A percentile compares a stretch with the other conserved stretches of the same genome.
phyloP scores from a whole-genome alignment of 2,888 invertebrate genomes.

The Reticulitermes lucifugus region DNA sequence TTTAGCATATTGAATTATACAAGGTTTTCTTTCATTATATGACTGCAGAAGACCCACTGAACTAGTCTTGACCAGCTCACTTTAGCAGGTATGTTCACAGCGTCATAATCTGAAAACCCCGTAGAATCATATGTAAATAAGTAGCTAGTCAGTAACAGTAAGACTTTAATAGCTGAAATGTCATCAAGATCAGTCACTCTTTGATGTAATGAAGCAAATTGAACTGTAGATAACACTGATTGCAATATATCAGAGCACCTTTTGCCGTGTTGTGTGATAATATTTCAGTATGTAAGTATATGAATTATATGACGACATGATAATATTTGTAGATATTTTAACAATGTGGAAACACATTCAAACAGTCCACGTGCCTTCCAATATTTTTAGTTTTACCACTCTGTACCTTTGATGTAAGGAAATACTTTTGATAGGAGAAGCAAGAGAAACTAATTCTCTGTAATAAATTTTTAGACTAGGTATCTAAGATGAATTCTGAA shows the following conservation, averaged over 20 bases:
- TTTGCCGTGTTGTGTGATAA: not conserved
- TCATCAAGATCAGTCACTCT: not conserved
- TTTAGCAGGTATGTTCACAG: too few species aligned
- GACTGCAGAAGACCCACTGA: too few species aligned
- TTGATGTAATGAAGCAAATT: not conserved
- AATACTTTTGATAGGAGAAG: too few species aligned
- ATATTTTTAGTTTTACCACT: too few species aligned
- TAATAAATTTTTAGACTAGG: too few species aligned
- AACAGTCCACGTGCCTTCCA: not conserved
- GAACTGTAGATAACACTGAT: not conserved
- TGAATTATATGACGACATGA: not conserved
- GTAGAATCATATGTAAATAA: not conserved
- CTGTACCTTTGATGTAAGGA: too few species aligned
- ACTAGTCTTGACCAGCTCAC: too few species aligned
- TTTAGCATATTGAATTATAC: not conserved
- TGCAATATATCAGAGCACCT: not conserved
- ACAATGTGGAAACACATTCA: not conserved
- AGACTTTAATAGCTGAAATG: not conserved
- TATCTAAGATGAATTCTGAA: too few species aligned
- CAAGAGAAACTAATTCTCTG: too few species aligned
- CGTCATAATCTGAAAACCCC: too few species aligned
- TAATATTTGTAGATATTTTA: not conserved
- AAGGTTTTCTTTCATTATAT: too few species aligned
- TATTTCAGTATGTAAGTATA: not conserved
- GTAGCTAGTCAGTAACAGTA: not conserved